A percentile compares a stretch with the other conserved stretches of the same genome.
Conservation (phyloP, 2,113 vertebrate species). For the Aegypius monachus region DNA sequence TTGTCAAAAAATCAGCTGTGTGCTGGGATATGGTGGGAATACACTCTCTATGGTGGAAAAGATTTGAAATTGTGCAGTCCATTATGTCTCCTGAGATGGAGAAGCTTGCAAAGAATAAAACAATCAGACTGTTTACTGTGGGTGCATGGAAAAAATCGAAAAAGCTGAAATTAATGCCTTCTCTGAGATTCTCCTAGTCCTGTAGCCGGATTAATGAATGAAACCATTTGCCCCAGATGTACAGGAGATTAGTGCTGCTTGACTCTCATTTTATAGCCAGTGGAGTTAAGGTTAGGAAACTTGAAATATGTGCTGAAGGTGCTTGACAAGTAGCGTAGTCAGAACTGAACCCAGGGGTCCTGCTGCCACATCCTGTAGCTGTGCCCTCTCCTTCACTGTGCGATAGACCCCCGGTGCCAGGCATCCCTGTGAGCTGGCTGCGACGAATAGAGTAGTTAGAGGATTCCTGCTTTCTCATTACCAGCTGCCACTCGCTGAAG, state of each 20-base stretch:
- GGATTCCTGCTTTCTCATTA: neutral
- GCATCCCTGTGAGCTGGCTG: neutral
- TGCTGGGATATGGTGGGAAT: neutral
- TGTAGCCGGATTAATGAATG: neutral
- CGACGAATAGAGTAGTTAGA: neutral
- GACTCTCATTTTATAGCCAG: neutral
- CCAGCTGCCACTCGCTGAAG: neutral
- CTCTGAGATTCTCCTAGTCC: neutral
- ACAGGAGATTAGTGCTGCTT: neutral
- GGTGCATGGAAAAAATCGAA: neutral
- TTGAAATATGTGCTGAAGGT: neutral
- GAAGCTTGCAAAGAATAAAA: neutral
- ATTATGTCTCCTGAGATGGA: neutral
- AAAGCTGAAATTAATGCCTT: neutral
- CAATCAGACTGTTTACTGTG: neutral
- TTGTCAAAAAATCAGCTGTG: neutral
- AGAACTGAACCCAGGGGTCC: neutral
- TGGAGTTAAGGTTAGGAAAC: neutral
- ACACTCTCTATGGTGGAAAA: neutral
- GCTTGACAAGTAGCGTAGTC: fast-evolving
- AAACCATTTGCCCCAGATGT: neutral
- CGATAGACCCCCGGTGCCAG: fast-evolving
- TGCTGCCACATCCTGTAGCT: neutral
- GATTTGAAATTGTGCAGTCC: neutral
- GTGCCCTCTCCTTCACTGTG: neutral